Evolutionary conservation across 35 echinoderm and acorn worm genomes (phyloP).

Genomic region (Eucidaris tribuloides): DNA sequence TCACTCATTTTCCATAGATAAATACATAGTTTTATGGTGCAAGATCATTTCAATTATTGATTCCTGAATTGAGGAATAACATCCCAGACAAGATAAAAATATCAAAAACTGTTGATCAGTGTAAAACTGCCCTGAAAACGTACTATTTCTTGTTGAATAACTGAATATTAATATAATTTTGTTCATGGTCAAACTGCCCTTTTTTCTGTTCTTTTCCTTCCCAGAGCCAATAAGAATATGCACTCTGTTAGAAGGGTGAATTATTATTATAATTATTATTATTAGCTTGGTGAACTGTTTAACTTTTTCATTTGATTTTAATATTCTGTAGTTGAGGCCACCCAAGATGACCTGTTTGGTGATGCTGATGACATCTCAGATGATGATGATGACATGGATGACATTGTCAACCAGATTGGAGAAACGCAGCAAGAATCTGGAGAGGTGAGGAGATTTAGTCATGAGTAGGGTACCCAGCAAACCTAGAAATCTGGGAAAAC

Average conservation of each 20-base stretch:
- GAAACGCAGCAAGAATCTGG: conserved; percentile 34
- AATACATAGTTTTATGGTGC: too few species aligned
- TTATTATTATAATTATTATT: neutral
- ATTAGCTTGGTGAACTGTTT: neutral
- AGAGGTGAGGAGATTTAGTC: neutral
- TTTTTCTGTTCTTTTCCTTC: neutral
- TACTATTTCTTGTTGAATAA: too few species aligned
- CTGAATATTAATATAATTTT: too few species aligned
- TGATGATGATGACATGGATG: conserved; percentile 87
- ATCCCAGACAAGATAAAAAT: too few species aligned
- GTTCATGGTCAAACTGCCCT: too few species aligned
- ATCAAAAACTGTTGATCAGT: too few species aligned
- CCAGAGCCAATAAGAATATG: neutral
- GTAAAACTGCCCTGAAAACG: too few species aligned
- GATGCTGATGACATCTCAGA: conserved; percentile 94
- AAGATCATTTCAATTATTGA: too few species aligned
- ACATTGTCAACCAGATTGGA: conserved; percentile 53
- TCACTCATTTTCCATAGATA: too few species aligned
- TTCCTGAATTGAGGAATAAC: too few species aligned
- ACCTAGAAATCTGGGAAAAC: too few species aligned
- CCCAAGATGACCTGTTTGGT: conserved; percentile 92
- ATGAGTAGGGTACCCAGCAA: too few species aligned
- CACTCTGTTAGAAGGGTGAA: neutral
- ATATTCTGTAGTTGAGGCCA: conserved; percentile 35
- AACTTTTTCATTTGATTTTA: neutral